Evolutionary conservation across 2,113 vertebrate genomes (phyloP).

Genomic region (Ploceus nigricollis): DNA sequence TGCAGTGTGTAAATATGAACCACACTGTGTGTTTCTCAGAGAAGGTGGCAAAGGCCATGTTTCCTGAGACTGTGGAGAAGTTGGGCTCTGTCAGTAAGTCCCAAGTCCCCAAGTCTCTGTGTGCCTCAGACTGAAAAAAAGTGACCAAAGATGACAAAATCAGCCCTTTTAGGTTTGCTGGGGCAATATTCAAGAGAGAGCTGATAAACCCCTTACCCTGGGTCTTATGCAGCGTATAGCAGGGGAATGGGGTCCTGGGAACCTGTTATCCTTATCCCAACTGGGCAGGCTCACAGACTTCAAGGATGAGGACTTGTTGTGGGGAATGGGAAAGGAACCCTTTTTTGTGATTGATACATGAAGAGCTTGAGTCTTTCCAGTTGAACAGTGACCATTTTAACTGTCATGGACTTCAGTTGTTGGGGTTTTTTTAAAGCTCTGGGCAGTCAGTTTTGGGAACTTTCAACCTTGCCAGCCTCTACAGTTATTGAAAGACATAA

Average conservation of each 20-base stretch:
- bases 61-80: not conserved
- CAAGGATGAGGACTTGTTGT: not conserved
- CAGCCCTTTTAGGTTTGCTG: not conserved
- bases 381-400: not conserved
- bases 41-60: not conserved
- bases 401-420: not conserved
- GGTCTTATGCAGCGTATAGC: fast-evolving
- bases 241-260: not conserved
- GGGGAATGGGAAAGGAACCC: not conserved
- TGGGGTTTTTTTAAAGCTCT: not conserved
- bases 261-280: not conserved
- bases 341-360: not conserved
- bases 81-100: not conserved
- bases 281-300: not conserved
- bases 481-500: not conserved
- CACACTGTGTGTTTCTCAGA: not conserved
- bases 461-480: not conserved
- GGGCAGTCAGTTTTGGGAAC: not conserved
- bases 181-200: not conserved
- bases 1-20: not conserved
- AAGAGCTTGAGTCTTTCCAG: not conserved
- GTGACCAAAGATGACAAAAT: not conserved
- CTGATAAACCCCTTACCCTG: not conserved
- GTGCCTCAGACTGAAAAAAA: not conserved
- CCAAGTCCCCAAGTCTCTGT: not conserved